phyloP scores from a whole-genome alignment of 2,888 invertebrate species.

The Nomada hirtipes region DNA sequence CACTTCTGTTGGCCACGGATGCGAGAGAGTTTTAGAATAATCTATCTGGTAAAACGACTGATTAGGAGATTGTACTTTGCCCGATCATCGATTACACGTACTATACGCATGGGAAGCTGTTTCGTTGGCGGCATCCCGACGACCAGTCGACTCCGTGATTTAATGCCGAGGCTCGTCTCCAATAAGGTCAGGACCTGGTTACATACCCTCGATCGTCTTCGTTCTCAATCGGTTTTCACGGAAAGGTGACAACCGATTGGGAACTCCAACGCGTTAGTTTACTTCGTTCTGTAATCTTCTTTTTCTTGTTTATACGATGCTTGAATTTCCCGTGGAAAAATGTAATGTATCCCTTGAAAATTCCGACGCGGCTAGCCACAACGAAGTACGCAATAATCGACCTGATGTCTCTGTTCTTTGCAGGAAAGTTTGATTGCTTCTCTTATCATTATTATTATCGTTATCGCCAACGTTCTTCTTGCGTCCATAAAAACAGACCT shows the following conservation, averaged over 20 bases:
- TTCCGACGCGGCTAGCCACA: background rate
- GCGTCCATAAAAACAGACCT: too few species aligned
- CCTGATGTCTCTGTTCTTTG: background rate
- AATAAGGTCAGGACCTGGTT: slow-evolving; percentile 68
- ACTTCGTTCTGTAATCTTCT: background rate
- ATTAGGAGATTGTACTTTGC: background rate
- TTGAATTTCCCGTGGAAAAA: background rate
- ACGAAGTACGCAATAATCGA: slow-evolving; percentile 10
- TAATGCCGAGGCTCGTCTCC: slow-evolving; percentile 57
- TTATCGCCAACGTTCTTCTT: background rate
- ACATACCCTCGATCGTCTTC: slow-evolving; percentile 60
- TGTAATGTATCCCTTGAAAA: background rate
- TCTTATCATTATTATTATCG: slow-evolving; percentile 3
- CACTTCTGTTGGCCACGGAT: background rate
- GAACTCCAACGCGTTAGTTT: too few species aligned
- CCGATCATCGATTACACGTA: slow-evolving; percentile 9
- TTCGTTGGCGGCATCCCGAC: slow-evolving; percentile 43
- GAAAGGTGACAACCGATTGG: slow-evolving; percentile 31
- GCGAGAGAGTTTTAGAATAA: background rate
- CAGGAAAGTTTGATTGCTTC: background rate
- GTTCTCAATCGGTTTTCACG: slow-evolving; percentile 46
- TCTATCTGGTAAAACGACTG: too few species aligned
- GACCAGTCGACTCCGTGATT: slow-evolving; percentile 51
- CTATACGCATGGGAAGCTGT: slow-evolving; percentile 43
- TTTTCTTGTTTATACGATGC: background rate